phyloP scores from a whole-genome alignment of 1,140 invertebrate genomes.

The Drosophila mojavensis region DNA sequence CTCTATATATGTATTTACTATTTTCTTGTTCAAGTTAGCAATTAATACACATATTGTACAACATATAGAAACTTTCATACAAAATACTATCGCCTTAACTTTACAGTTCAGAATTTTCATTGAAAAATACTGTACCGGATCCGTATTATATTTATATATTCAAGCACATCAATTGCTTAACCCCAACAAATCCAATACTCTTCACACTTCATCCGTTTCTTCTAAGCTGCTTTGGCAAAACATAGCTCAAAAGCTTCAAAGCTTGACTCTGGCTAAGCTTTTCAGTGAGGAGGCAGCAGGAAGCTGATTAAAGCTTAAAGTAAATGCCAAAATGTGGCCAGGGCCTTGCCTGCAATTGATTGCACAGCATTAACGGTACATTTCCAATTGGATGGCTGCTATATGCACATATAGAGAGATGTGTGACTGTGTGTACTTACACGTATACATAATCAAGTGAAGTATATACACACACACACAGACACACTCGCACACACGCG shows the following conservation, averaged over 20 bases:
- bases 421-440: conserved; percentile 16
- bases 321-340: conserved; percentile 25
- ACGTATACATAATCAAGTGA: conserved; percentile 17
- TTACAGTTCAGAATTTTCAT: too few relatives aligned
- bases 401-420: conserved; percentile 7
- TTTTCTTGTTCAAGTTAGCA: too few relatives aligned
- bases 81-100: too few relatives aligned
- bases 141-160: too few relatives aligned
- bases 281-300: neutral
- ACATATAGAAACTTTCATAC: too few relatives aligned
- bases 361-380: conserved; percentile 59
- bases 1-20: too few relatives aligned
- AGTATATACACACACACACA: conserved; percentile 19
- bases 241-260: conserved; percentile 16
- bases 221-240: too few relatives aligned
- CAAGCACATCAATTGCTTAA: too few relatives aligned
- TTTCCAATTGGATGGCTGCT: conserved; percentile 72
- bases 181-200: too few relatives aligned
- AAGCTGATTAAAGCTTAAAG: conserved; percentile 42
- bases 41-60: too few relatives aligned
- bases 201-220: too few relatives aligned
- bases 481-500: neutral
- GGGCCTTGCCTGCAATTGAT: conserved; percentile 48
- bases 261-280: conserved; percentile 18
- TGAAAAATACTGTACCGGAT: too few relatives aligned